These are phyloP conservation scores for Henricia sp. DNA, from an alignment of 53 echinoderm and acorn worm species.

Conservation along the genomic window DNA sequence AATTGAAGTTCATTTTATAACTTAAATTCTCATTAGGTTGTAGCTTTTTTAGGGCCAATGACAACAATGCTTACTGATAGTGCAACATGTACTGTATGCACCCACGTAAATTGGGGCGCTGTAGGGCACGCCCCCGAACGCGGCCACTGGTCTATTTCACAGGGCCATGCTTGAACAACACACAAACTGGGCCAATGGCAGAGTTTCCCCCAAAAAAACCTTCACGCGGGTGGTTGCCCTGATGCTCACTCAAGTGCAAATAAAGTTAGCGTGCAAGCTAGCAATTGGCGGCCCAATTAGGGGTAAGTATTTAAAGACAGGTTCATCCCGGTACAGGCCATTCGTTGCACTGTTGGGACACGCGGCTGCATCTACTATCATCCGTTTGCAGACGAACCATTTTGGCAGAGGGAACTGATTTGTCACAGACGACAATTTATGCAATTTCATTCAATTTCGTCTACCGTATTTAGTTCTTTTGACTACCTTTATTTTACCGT, in stretches of 20 bases:
- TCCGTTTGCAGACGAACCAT: not conserved
- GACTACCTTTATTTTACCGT: too few species aligned
- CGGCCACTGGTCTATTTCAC: constrained; percentile 34
- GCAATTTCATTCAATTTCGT: too few species aligned
- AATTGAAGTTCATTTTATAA: too few species aligned
- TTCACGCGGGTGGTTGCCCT: constrained; percentile 28
- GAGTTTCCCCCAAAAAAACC: not conserved
- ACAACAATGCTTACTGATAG: too few species aligned
- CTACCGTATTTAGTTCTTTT: too few species aligned
- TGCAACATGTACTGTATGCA: not conserved
- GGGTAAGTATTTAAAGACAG: constrained; percentile 41
- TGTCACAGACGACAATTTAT: too few species aligned
- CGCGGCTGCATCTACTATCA: constrained; percentile 12
- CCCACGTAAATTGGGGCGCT: constrained; percentile 11
- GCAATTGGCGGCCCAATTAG: constrained; percentile 41
- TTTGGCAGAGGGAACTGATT: too few species aligned
- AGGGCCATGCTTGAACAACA: constrained; percentile 34
- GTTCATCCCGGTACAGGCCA: constrained; percentile 13
- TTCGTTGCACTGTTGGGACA: constrained; percentile 30
- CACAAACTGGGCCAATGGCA: constrained; percentile 57
- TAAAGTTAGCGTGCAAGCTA: constrained; percentile 34
- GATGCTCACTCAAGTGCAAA: constrained; percentile 50
- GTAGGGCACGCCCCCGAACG: constrained; percentile 12
- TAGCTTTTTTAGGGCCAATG: too few species aligned
- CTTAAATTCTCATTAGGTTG: too few species aligned